Base-by-base conservation (phyloP, 2,113 vertebrate genomes). In the Etheostoma spectabile region DNA sequence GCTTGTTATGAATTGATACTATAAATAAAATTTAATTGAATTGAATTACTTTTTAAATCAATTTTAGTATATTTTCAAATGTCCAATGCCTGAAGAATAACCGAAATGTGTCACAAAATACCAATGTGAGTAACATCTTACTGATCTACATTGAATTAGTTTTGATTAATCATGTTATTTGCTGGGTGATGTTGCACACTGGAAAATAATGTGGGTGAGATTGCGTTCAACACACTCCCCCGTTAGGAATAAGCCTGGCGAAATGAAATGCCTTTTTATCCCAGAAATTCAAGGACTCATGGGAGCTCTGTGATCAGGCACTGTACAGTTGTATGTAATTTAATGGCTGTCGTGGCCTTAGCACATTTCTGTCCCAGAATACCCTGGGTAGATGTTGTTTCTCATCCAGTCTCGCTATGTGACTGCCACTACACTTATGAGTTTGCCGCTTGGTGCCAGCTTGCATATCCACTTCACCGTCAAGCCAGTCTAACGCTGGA, bases 221-320 rank as follows among this genome's bases (percentile, higher is more conserved):
- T 7, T 52, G 55, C 33, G 6, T 61, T 38, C 22, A 48, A 19
- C 33, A 22, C 73, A 52, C 4, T 45, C 27, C 22, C 24, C 48
- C 10, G 3, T 48, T 46, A 19, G 53, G 71, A 65, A 55, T 48
- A 69, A 14, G 22, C 74, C 22, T 21, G n/a, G 22, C 59, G 67
- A 61, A 80, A 77, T 89, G 62, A 87, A 89, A 79, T 77, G 53
- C 42, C 24, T 85, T 67, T 71, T 16, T 85, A n/a, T 70, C 71
- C 24, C 48, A 74, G 72, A 21, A 68, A 57, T 15, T 3, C 55
- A 1, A 8, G 21, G 63, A 60, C 75, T 77, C 72, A 38, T 52
- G 72, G 82, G 79, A 83, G 69, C 75, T 67, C 45, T 77, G 60
- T 69, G 82, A 84, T 84, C 78, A 38, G 49, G 33, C 33, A 21